Base-by-base conservation (phyloP, 2,113 vertebrate genomes). In the Phyllostomus hastatus region DNA sequence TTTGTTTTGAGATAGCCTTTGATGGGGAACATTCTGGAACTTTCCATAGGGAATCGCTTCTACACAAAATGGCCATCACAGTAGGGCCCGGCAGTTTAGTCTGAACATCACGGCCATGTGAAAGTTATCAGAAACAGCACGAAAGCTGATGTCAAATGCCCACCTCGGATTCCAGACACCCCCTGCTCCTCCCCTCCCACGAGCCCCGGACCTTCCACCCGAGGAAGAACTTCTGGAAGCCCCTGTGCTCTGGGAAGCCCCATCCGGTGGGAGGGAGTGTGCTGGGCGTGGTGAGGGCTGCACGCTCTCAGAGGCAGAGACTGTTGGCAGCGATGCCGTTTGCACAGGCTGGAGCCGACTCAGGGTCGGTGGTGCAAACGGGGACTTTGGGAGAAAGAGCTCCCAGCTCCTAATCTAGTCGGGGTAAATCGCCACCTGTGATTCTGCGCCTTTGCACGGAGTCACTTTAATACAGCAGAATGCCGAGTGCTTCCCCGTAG, bases 381-480 rank as follows among this genome's bases (percentile, higher is more conserved):
- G 16, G 20, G 6, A 52, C 9, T 38, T n/a, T 22, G 2, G 0
- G 0, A 26, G 64, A 28, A 76, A 64, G 46, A 26, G 19, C 46
- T 91, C 22, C 48, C 70, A 28, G 8, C 33, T 92, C 67, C 41
- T 35, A 46, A 90, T 10, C 19, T 61, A 20, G 43, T 2, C 0
- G 6, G 46, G 10, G 2, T 66, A 79, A 93, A 46, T 80, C 4
- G 12, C 22, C 33, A 41, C 3, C 9, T 61, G 50, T 41, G 46
- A 59, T 10, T 9, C 31, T 15, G 19, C 0, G 19, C 46, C 52
- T 94, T 76, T 92, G 48, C 64, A 38, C 11, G 15, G 4, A 70
- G 76, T 88, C 72, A 59, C n/a, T 88, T 84, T 70, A 84, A 72
- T 38, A 84, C 82, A 52, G 59, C 15, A 78, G 72, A 69, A 57